Evolutionary conservation across 2,797 vertebrate genomes (phyloP), one percentile per base, ranked within the genome.

Genomic region (Hoplostethus atlanticus): DNA sequence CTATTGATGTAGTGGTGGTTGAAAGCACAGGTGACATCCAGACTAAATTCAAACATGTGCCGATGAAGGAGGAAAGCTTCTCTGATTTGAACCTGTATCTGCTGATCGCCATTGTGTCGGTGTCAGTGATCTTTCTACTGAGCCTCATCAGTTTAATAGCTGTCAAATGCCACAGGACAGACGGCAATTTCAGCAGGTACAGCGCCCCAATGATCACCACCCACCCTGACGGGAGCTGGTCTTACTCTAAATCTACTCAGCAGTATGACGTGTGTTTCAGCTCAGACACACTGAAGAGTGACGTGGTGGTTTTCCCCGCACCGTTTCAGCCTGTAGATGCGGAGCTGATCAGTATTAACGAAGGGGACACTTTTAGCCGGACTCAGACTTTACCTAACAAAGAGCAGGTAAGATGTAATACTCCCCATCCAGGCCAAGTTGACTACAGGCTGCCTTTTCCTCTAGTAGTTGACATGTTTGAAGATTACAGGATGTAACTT

Each of bases 121-220:
- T 97, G 76, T 96, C 96, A 64, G 94, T 96, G 28, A 92, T 97
- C 89, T 97, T 97, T 83, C 91, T 97, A 83, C 92, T 96, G 89
- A 95, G 94, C 58, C 69, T 97, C 69, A 72, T 96, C 79, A 92
- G 94, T 83, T 85, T 97, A 68, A 86, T 91, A 64, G 91, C 93
- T 69, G 92, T 96, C 73, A 96, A 95, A 92, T 97, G 95, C 89
- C 95, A 94, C 91, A 95, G 80, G 64, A 86, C 83, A 70, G 86
- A 88, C 10, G 21, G 44, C 8, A 71, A 28, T 87, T 89, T 90
- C 60, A 78, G 73, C 38, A 79, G 79, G 52, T 87, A 90, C 77
- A 73, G 80, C 5, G 48, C 84, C 28, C 88, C 84, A 40, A 76
- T 90, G 75, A 90, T 92, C 79, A 89, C 84, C 79, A 87, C 87